Conservation (phyloP, 2,797 vertebrate species). For the Sebastiscus albofasciatus region DNA sequence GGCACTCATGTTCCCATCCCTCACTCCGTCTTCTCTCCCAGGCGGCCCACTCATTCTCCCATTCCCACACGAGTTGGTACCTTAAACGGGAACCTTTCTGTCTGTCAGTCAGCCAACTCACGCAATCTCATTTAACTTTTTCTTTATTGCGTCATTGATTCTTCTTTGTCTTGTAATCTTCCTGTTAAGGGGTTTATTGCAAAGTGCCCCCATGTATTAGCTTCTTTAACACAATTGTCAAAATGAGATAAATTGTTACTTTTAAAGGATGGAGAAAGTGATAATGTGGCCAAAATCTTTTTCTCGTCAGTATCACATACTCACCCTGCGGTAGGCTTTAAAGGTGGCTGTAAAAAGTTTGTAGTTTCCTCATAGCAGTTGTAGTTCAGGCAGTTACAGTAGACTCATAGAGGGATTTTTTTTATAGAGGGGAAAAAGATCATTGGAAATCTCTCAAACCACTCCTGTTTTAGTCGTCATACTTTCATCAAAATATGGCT, state of each 20-base stretch:
- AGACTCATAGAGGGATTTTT: neutral
- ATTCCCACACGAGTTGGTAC: conserved; percentile 70
- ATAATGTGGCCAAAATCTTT: neutral
- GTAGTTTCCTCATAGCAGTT: conserved; percentile 3
- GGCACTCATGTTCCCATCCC: conserved; percentile 62
- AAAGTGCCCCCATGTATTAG: neutral
- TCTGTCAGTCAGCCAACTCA: conserved; percentile 39
- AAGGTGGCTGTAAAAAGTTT: conserved; percentile 6
- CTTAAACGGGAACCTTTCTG: conserved; percentile 65
- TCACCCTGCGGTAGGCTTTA: neutral
- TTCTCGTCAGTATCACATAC: neutral
- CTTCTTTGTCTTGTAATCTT: neutral
- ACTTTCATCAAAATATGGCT: neutral
- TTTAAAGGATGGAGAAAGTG: neutral
- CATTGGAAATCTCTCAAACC: neutral
- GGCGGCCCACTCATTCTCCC: conserved; percentile 43
- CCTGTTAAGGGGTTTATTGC: neutral
- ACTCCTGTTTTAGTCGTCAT: neutral
- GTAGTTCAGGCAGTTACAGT: neutral
- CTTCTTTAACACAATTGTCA: neutral
- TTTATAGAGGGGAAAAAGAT: neutral
- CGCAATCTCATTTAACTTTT: conserved; percentile 10
- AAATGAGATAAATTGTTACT: neutral
- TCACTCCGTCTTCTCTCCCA: conserved; percentile 55
- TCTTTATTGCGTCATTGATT: neutral